A percentile compares a stretch with the other conserved stretches of the same genome.
phyloP scores from a whole-genome alignment of 1,140 invertebrate genomes.

The Cyphomyrmex costatus region DNA sequence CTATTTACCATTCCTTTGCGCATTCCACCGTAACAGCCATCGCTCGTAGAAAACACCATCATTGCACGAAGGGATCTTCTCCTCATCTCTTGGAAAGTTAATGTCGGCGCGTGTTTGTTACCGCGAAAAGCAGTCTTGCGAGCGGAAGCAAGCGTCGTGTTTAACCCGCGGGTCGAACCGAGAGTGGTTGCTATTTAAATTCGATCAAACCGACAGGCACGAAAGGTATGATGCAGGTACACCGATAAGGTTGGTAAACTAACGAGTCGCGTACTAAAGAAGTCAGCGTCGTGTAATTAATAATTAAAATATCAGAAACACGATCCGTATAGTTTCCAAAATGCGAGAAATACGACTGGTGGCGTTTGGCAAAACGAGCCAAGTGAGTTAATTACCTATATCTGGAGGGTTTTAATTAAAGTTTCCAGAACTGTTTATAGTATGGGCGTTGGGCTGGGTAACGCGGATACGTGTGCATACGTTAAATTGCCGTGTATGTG shows the following conservation, averaged over 20 bases:
- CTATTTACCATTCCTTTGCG: conserved; percentile 49
- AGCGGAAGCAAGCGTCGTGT: conserved; percentile 14
- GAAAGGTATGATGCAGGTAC: neutral
- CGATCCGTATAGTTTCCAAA: neutral
- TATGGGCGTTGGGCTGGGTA: conserved; percentile 10
- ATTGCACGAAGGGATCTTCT: conserved; percentile 18
- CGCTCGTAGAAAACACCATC: conserved; percentile 32
- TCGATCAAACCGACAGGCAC: conserved; percentile 31
- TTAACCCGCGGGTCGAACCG: conserved; percentile 35
- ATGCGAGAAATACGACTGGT: neutral
- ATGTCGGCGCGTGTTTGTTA: conserved; percentile 41
- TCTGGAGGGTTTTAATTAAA: conserved; percentile 75
- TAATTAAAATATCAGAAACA: conserved; percentile 61
- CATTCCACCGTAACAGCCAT: conserved; percentile 43
- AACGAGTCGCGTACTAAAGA: conserved; percentile 3
- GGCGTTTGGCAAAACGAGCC: conserved; percentile 20
- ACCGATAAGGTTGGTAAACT: neutral
- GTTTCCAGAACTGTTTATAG: conserved; percentile 72
- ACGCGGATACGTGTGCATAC: conserved; percentile 4
- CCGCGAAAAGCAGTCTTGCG: conserved; percentile 31
- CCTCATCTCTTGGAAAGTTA: conserved; percentile 39
- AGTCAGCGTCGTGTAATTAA: conserved; percentile 38
- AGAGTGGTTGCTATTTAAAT: conserved; percentile 35
- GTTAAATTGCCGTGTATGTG: conserved; percentile 44
- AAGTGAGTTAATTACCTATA: conserved; percentile 76